Percentiles rank a stretch among this genome's conserved stretches.
These are phyloP conservation scores for Drosophila grimshawi DNA, from an alignment of 1,140 invertebrate genomes.

Conservation along the genomic window DNA sequence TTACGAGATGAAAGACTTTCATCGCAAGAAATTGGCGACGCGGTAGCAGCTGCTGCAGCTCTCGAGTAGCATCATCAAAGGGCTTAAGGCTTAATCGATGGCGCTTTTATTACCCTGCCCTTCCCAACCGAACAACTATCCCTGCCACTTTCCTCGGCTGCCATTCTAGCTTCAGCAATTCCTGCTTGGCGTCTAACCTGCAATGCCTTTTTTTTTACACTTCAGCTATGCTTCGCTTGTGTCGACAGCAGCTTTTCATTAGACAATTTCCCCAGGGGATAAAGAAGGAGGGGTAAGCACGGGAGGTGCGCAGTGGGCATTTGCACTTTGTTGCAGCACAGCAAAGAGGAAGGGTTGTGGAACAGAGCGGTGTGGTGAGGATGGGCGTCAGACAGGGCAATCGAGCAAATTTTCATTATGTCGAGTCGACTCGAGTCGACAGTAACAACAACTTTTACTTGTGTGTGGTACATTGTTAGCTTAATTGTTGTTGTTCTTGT, in stretches of 20 bases:
- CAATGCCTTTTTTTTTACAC: constrained; percentile 71
- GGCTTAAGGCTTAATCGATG: constrained; percentile 80
- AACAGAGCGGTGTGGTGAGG: not conserved
- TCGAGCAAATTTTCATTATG: constrained; percentile 76
- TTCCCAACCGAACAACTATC: not conserved
- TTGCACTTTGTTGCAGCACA: constrained; percentile 41
- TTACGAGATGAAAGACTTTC: constrained; percentile 59
- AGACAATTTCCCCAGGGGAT: constrained; percentile 69
- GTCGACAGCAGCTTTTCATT: constrained; percentile 81
- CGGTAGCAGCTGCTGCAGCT: not conserved
- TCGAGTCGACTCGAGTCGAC: constrained; percentile 71
- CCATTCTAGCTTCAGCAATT: constrained; percentile 49
- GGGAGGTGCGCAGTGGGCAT: constrained; percentile 9
- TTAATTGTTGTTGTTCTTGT: constrained; percentile 77
- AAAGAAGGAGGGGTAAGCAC: not conserved
- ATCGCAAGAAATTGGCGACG: constrained; percentile 27
- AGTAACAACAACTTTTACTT: constrained; percentile 80
- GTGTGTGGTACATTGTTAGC: constrained; percentile 69
- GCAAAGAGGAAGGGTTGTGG: not conserved
- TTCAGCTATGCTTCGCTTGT: constrained; percentile 74
- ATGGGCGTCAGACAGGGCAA: constrained; percentile 6
- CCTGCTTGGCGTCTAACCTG: constrained; percentile 35
- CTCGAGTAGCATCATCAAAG: constrained; percentile 36
- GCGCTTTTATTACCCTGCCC: constrained; percentile 56
- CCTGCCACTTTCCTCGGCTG: not conserved